These are phyloP conservation scores for Flexamia atlantica DNA, from an alignment of 2,888 invertebrate genomes.

Conservation along the genomic window DNA sequence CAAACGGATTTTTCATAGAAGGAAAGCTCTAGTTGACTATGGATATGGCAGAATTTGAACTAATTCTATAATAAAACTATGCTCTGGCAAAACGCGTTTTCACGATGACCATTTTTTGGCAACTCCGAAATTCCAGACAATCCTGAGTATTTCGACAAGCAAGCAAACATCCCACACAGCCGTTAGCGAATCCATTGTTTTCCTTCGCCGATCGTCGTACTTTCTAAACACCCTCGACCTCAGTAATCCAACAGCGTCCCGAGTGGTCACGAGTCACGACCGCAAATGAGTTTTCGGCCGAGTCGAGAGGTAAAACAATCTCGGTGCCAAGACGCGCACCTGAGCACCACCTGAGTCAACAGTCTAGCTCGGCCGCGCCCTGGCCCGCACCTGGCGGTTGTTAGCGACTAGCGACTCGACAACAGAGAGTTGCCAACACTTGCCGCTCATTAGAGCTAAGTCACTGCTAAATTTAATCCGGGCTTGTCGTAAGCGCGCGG, in stretches of 20 bases:
- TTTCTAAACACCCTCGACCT: background rate
- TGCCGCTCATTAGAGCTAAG: background rate
- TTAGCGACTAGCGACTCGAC: background rate
- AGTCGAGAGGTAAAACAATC: constrained; percentile 13
- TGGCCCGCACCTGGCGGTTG: background rate
- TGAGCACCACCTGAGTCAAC: constrained; percentile 25
- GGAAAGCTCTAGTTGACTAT: too few species aligned
- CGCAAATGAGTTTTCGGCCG: background rate
- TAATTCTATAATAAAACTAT: too few species aligned
- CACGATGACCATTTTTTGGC: too few species aligned
- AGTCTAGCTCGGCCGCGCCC: background rate
- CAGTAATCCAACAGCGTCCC: background rate
- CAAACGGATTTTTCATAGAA: too few species aligned
- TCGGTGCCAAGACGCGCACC: constrained; percentile 14
- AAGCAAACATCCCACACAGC: too few species aligned
- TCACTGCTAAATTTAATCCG: constrained; percentile 35
- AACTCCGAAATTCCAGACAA: too few species aligned
- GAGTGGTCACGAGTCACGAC: constrained; percentile 2
- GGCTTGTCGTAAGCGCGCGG: background rate
- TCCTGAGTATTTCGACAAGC: too few species aligned
- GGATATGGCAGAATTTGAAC: too few species aligned
- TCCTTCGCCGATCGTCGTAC: background rate
- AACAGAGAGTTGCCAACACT: background rate
- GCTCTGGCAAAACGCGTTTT: too few species aligned
- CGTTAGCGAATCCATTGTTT: background rate